Percentiles rank a stretch among this genome's conserved stretches.
phyloP scores from a whole-genome alignment of 2,888 invertebrate species.

The Lasiommata megera region DNA sequence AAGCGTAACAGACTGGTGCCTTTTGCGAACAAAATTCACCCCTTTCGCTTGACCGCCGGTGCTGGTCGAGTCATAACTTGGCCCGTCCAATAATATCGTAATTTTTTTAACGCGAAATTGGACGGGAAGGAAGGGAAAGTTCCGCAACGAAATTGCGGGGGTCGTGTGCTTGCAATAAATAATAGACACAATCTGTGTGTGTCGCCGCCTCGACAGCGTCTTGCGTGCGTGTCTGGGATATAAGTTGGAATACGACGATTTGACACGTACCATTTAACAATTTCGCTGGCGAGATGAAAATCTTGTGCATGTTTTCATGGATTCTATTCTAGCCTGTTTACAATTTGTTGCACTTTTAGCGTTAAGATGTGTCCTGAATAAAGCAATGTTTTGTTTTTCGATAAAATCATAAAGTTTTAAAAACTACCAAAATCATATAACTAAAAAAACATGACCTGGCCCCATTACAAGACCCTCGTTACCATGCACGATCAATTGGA shows the following conservation, averaged over 20 bases:
- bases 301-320: constrained; percentile 18
- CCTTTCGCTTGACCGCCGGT: constrained; percentile 65
- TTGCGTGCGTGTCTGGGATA: constrained; percentile 34
- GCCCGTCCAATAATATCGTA: constrained; percentile 75
- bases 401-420: no score
- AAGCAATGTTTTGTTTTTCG: no score
- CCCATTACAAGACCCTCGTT: no score
- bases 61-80: constrained; percentile 51
- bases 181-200: constrained; percentile 74
- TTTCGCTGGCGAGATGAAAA: constrained; percentile 26
- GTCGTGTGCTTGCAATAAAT: constrained; percentile 70
- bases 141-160: constrained; percentile 69
- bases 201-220: constrained; percentile 34
- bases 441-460: no score
- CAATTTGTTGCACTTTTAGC: not conserved
- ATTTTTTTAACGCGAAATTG: constrained; percentile 78
- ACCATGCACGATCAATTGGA: no score
- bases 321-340: constrained; percentile 10
- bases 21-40: constrained; percentile 52
- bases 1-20: constrained; percentile 28
- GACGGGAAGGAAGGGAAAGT: constrained; percentile 72
- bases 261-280: constrained; percentile 36
- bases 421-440: no score
- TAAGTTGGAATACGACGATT: constrained; percentile 35
- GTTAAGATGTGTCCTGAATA: no score